Base-by-base conservation (phyloP, 2,888 invertebrate species). In the Agonum fuliginosum region DNA sequence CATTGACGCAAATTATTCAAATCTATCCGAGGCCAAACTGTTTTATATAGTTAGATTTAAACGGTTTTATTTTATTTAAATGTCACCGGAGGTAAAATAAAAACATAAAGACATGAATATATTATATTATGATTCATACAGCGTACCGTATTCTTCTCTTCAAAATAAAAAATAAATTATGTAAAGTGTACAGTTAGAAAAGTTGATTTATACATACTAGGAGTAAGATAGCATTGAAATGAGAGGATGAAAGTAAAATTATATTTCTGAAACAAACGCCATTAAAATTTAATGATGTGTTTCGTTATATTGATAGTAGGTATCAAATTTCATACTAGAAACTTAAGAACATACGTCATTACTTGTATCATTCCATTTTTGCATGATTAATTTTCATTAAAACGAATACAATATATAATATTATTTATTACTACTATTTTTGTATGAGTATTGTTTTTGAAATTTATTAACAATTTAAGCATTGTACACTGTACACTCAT, bases 1-100 rank as follows among this genome's bases (percentile, higher is more conserved):
- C 17, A 14, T 62, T 62, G 58, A 62, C 58, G 58, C 30, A 62
- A 30, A 27, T 62, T 62, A 62, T 62, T 62, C 30, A 62, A 62
- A 62, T 30, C 14, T 34, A 22, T 6, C 17, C 58, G 58, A 62
- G 58, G 58, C 17, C 58, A 54, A 27, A 22, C 3, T 46, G 3
- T 46, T 46, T 46, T 12, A 30, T 27, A 17, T 62, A 1, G 54
- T 54, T 54, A 54, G 54, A 22, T 10, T n/a, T 54, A 51, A 46
- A 22, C 22, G 22, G 54, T 54, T 54, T 54, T 54, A 54, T 54
- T 22, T 51, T 20, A 54, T 12, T 54, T 24, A 54, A 54, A 54
- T 54, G 54, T 54, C 54, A 54, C 24, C 24, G 24, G n/a, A 48
- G 22, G 54, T 8, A 37, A 54, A 54, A n/a, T n/a, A 54, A 54